Conservation (phyloP, 2,797 vertebrate genomes). For the Nannoperca australis region DNA sequence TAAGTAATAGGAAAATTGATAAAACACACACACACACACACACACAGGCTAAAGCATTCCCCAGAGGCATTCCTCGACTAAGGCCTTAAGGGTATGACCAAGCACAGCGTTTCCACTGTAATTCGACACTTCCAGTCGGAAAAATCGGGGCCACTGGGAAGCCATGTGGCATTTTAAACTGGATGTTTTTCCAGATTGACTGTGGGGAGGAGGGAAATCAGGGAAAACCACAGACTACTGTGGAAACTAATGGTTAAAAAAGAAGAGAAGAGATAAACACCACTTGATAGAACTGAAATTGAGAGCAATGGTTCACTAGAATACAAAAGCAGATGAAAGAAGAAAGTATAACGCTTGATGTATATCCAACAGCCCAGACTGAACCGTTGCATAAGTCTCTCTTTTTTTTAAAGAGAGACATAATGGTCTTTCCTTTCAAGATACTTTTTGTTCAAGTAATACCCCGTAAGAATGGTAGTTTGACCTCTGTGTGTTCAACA, state of each 20-base stretch:
- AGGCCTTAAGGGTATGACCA: constrained; percentile 34
- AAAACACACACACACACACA: constrained; percentile 56
- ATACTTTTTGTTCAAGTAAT: constrained; percentile 29
- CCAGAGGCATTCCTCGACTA: constrained; percentile 49
- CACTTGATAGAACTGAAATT: constrained; percentile 5
- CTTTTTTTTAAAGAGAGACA: constrained; percentile 4
- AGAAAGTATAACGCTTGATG: constrained; percentile 20
- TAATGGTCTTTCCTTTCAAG: constrained; percentile 45
- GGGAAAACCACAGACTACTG: constrained; percentile 49
- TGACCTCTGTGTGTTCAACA: constrained; percentile 45
- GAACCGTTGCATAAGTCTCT: constrained; percentile 16
- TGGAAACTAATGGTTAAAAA: constrained; percentile 23
- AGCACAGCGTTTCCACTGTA: constrained; percentile 51
- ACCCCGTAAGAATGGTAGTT: constrained; percentile 30
- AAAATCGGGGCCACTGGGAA: constrained; percentile 71
- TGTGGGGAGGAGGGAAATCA: constrained; percentile 18
- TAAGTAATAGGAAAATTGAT: constrained; percentile 49
- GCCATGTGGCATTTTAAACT: constrained; percentile 69
- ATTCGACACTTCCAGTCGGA: constrained; percentile 64
- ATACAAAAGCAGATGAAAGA: constrained; percentile 41
- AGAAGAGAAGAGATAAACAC: constrained; percentile 15
- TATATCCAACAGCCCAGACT: constrained; percentile 25
- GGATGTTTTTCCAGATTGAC: constrained; percentile 64
- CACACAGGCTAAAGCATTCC: constrained; percentile 49
- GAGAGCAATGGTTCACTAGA: constrained; percentile 39